phyloP scores from a whole-genome alignment of 2,113 vertebrate species.

The Rhagologus leucostigma region DNA sequence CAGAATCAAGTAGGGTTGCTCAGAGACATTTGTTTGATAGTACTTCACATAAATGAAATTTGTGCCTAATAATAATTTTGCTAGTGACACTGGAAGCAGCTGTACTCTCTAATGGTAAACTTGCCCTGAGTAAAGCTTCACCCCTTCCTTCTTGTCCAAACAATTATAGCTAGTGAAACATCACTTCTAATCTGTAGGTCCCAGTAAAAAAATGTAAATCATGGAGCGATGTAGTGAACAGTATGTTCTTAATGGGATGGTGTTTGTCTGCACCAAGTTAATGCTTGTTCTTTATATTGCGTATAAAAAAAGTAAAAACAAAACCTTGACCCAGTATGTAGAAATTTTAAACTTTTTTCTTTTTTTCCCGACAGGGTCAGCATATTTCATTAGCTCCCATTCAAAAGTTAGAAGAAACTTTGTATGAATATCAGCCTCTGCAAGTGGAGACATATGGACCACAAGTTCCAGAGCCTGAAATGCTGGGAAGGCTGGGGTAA shows the following conservation, averaged over 20 bases:
- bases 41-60: conserved; percentile 17
- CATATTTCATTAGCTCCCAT: conserved; percentile 86
- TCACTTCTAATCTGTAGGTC: neutral
- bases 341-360: neutral
- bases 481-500: conserved; percentile 86
- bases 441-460: conserved; percentile 85
- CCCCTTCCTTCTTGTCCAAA: neutral
- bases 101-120: neutral
- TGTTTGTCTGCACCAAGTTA: neutral
- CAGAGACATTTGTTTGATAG: conserved; percentile 21
- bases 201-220: neutral
- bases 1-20: neutral
- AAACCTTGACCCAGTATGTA: neutral
- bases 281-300: neutral
- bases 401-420: conserved; percentile 80
- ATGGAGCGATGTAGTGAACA: neutral
- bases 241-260: neutral
- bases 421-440: conserved; percentile 87
- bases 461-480: conserved; percentile 83
- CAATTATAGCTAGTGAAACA: neutral
- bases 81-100: neutral
- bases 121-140: conserved; percentile 2
- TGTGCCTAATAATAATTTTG: conserved; percentile 16
- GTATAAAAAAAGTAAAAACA: neutral
- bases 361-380: conserved; percentile 75